phyloP scores from a whole-genome alignment of 2,113 vertebrate species.

The Arizona elegans region DNA sequence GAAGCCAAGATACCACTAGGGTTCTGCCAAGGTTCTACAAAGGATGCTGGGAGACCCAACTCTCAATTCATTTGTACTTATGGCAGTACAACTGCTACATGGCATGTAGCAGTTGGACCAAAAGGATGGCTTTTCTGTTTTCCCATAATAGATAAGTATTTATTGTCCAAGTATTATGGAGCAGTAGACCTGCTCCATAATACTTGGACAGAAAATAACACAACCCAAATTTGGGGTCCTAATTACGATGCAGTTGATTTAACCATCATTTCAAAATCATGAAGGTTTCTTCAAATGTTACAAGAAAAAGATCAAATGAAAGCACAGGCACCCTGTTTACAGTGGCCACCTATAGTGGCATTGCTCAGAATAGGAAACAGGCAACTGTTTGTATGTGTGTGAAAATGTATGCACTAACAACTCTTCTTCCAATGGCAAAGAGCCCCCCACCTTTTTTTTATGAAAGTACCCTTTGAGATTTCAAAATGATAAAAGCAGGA shows the following conservation, averaged over 20 bases:
- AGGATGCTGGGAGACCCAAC: not conserved
- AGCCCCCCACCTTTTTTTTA: not conserved
- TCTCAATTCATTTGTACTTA: not conserved
- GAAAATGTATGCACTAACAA: not conserved
- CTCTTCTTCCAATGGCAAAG: not conserved
- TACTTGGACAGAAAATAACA: too few species aligned
- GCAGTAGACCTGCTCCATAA: too few species aligned
- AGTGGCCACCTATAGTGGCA: not conserved
- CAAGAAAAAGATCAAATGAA: not conserved
- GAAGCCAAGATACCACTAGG: not conserved
- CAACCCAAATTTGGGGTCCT: not conserved
- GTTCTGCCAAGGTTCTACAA: not conserved
- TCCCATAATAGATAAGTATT: not conserved
- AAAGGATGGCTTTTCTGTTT: not conserved
- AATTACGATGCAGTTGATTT: not conserved
- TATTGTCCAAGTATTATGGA: too few species aligned
- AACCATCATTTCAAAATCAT: not conserved
- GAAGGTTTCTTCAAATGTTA: not conserved
- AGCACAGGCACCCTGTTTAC: not conserved
- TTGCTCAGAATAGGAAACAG: not conserved
- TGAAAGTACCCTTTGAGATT: conserved; percentile 34
- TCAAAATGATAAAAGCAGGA: conserved; percentile 52
- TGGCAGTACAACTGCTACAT: not conserved
- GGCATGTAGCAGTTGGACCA: not conserved
- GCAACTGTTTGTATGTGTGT: not conserved